Base-by-base conservation (phyloP, 2,797 vertebrate species). In the Centroberyx gerrardi region DNA sequence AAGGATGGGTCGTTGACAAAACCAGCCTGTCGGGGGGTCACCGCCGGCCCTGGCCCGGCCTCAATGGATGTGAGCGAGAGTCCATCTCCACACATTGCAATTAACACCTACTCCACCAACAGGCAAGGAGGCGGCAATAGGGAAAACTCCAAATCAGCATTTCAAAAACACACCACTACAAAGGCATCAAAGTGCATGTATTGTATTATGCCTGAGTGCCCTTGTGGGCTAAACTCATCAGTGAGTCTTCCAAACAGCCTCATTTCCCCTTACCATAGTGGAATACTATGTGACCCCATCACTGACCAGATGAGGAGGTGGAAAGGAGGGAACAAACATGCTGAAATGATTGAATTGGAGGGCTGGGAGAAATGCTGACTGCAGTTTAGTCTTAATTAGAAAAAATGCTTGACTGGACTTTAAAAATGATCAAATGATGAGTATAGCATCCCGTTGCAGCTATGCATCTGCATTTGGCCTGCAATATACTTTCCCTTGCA, bases 71-170 rank as follows among this genome's bases (percentile, higher is more conserved):
- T 63, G 80, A 91, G 83, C 72, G 65, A 83, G 38, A 89, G 89
- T 90, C 84, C 80, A 81, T 92, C 90, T 84, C 77, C 80, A 84
- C 84, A 82, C 80, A 85, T 74, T 82, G 87, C 91, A 94, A 94
- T 95, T 92, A 91, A 94, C 93, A 94, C 93, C 93, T 93, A 94
- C 95, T 84, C 90, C 80, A 87, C 92, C 84, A 85, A 85, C 83
- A 85, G 14, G 68, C 80, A 82, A 22, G 74, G 79, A 79, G 82
- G 80, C 81, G 38, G 80, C 82, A 59, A 80, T 54, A 76, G 80
- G 80, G 69, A 86, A 89, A 89, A 87, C 88, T 87, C 62, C 72
- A 87, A 88, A 94, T 94, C 92, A 93, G 92, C 91, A 90, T 93
- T 90, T 89, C 87, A 94, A 95, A 93, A 89, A 84, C 78, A 62